Conservation (phyloP, 2,113 vertebrate genomes). For the Gulo gulo region DNA sequence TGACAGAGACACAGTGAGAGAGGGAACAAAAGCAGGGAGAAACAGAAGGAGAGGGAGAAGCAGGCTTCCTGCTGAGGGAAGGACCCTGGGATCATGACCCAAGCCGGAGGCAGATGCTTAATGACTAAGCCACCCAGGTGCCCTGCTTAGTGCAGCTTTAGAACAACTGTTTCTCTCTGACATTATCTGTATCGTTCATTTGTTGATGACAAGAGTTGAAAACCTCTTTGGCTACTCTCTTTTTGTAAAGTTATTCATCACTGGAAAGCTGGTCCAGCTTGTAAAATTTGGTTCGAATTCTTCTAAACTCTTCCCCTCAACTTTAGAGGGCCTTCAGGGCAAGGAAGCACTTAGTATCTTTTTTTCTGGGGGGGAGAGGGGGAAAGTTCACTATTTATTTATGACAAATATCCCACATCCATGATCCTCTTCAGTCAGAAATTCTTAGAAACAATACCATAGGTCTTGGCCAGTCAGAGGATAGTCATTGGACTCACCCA, state of each 20-base stretch:
- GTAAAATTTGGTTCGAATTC: not conserved
- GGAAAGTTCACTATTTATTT: not conserved
- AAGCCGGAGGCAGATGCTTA: too few relatives aligned
- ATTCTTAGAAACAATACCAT: not conserved
- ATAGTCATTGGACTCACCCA: not conserved
- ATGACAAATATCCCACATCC: not conserved
- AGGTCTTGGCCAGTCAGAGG: not conserved
- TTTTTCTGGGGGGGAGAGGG: not conserved
- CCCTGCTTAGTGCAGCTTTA: not conserved
- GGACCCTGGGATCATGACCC: too few relatives aligned
- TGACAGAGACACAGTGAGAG: too few relatives aligned
- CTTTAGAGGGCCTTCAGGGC: not conserved
- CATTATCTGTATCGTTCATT: not conserved
- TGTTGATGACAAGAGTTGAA: not conserved
- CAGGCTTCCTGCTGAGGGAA: too few relatives aligned
- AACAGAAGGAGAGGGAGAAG: too few relatives aligned
- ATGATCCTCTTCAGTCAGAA: not conserved
- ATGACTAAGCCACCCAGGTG: too few relatives aligned
- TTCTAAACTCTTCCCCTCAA: not conserved
- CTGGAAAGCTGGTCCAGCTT: not conserved
- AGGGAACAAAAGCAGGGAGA: too few relatives aligned
- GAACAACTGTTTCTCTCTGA: not conserved
- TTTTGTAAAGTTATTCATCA: not conserved
- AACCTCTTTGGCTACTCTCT: not conserved
- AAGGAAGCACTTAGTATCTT: constrained; percentile 26